Conservation (phyloP, 2,888 invertebrate species). For the Drosophila kuntzei region DNA sequence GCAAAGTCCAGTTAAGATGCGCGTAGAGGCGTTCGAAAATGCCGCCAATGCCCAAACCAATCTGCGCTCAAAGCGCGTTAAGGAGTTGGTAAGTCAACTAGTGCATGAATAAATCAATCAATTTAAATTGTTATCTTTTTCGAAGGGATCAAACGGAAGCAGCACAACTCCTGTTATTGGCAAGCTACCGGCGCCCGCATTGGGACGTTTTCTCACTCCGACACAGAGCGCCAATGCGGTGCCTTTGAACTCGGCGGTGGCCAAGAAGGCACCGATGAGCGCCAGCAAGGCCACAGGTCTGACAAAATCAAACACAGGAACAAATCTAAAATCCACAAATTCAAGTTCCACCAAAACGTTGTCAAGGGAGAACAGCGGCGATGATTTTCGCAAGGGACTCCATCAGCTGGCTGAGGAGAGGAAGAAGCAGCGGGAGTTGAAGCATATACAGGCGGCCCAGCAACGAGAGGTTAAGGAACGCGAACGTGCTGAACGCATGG, state of each 20-base stretch:
- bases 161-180: slow-evolving; percentile 80
- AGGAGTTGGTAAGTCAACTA: slow-evolving; percentile 74
- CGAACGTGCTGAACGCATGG: slow-evolving; percentile 83
- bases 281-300: slow-evolving; percentile 79
- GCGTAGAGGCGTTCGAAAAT: slow-evolving; percentile 88
- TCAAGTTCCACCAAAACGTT: slow-evolving; percentile 70
- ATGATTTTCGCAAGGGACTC: slow-evolving; percentile 83
- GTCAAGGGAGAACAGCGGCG: slow-evolving; percentile 83
- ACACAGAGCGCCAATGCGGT: slow-evolving; percentile 74
- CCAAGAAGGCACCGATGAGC: slow-evolving; percentile 81
- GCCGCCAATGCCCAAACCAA: slow-evolving; percentile 70
- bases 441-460: slow-evolving; percentile 83
- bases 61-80: slow-evolving; percentile 73
- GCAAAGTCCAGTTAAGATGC: slow-evolving; percentile 88
- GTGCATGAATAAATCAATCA: not conserved
- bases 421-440: slow-evolving; percentile 84
- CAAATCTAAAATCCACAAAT: slow-evolving; percentile 64
- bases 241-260: slow-evolving; percentile 53
- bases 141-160: slow-evolving; percentile 31
- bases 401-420: slow-evolving; percentile 83
- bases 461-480: slow-evolving; percentile 84
- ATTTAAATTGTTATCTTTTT: not conserved
- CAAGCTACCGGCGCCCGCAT: slow-evolving; percentile 67
- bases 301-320: slow-evolving; percentile 65
- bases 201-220: slow-evolving; percentile 83